Evolutionary conservation across 2,888 invertebrate species (phyloP).

Genomic region (Ceriagrion tenellum): DNA sequence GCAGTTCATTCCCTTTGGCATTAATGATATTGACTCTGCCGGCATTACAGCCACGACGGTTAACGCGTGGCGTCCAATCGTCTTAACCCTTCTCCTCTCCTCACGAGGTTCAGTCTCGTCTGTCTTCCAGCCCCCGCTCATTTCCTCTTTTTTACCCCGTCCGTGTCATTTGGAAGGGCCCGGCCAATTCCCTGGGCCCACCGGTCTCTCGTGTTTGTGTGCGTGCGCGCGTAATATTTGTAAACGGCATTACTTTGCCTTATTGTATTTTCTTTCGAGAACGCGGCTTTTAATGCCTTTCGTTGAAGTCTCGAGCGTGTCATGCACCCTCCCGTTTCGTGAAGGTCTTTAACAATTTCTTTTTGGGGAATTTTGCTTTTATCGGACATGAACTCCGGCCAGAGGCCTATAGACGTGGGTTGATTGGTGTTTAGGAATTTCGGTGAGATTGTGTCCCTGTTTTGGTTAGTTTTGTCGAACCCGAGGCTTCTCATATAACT

Average conservation of each 20-base stretch:
- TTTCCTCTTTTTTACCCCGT: not conserved
- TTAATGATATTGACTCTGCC: conserved; percentile 21
- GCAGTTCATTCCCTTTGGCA: conserved; percentile 17
- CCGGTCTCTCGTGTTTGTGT: not conserved
- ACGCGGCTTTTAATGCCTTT: not conserved
- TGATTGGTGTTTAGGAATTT: too few species aligned
- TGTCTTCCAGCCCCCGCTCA: not conserved
- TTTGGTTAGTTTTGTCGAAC: too few species aligned
- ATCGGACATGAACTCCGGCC: too few species aligned
- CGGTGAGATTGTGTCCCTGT: too few species aligned
- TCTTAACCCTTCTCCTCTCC: not conserved
- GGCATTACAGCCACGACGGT: conserved; percentile 13
- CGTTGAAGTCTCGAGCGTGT: not conserved
- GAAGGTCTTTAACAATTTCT: not conserved
- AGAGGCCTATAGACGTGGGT: too few species aligned
- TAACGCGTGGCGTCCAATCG: conserved; percentile 26
- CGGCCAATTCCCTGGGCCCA: not conserved
- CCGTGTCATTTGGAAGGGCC: not conserved
- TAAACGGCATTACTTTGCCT: not conserved
- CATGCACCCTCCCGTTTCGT: not conserved
- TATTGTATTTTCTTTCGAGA: not conserved
- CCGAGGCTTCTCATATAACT: too few species aligned
- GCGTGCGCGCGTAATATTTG: not conserved
- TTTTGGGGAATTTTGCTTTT: not conserved
- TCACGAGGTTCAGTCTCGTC: not conserved